These are phyloP conservation scores for Pteromalus puparum DNA, from an alignment of 1,140 invertebrate genomes.

Conservation along the genomic window DNA sequence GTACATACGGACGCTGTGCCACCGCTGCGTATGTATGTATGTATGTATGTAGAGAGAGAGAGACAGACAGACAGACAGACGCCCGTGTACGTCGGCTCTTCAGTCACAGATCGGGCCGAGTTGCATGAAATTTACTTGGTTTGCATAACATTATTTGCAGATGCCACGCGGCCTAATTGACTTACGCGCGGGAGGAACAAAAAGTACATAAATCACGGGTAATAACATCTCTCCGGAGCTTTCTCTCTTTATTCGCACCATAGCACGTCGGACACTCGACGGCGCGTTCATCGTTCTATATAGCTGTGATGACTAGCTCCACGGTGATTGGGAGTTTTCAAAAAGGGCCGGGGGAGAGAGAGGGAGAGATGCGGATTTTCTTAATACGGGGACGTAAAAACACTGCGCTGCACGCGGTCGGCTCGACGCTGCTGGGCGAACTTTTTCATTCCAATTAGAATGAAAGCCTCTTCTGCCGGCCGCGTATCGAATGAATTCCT, in stretches of 20 bases:
- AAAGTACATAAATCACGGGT: constrained; percentile 48
- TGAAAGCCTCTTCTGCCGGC: constrained; percentile 33
- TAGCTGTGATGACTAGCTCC: no score
- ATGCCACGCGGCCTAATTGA: constrained; percentile 52
- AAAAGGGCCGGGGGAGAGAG: background rate
- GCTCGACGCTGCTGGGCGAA: background rate
- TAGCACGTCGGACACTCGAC: background rate
- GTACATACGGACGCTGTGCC: background rate
- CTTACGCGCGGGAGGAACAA: constrained; percentile 39
- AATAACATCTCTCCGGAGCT: constrained; percentile 31
- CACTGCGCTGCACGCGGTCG: background rate
- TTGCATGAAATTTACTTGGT: constrained; percentile 45
- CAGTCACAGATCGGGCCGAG: constrained; percentile 41
- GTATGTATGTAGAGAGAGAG: no score
- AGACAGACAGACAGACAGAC: background rate
- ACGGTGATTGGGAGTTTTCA: no score
- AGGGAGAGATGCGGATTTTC: background rate
- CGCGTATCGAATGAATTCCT: constrained; percentile 38
- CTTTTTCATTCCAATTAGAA: constrained; percentile 47
- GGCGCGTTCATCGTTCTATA: background rate
- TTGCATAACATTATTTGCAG: constrained; percentile 54
- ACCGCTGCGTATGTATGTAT: background rate
- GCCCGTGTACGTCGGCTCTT: constrained; percentile 28
- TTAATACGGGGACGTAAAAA: background rate
- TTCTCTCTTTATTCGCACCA: background rate